These are phyloP conservation scores for Neoseiulus cucumeris DNA, from an alignment of 1,140 invertebrate genomes.

Conservation along the genomic window DNA sequence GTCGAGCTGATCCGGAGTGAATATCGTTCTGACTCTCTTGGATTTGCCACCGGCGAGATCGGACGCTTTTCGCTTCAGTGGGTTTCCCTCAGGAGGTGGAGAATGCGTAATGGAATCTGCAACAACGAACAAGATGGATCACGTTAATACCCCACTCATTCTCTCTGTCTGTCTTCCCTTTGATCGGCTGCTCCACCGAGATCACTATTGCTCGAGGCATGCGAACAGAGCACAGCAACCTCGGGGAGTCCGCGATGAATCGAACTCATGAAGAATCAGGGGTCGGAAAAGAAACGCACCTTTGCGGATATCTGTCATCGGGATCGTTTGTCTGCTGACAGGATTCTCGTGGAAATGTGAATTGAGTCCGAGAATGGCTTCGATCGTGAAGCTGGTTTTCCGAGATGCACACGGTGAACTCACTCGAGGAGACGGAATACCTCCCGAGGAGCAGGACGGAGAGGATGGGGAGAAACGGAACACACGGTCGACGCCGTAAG, in stretches of 20 bases:
- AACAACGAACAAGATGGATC: constrained; percentile 1
- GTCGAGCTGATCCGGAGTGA: constrained; percentile 78
- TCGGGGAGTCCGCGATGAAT: not conserved
- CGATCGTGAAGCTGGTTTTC: constrained; percentile 45
- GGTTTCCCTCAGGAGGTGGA: not conserved
- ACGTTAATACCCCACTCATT: not conserved
- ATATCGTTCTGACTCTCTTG: constrained; percentile 77
- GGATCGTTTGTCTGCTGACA: not conserved
- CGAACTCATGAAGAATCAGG: not conserved
- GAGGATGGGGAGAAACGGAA: not conserved
- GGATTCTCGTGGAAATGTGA: not conserved
- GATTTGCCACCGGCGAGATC: constrained; percentile 24
- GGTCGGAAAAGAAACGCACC: not conserved
- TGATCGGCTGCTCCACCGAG: not conserved
- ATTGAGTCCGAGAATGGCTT: constrained; percentile 47
- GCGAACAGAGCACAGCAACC: not conserved
- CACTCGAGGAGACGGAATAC: not conserved
- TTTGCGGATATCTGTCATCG: not conserved
- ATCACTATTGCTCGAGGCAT: not conserved
- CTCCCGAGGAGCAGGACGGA: not conserved
- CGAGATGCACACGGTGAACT: not conserved
- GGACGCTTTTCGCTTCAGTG: constrained; percentile 10
- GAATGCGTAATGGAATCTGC: not conserved
- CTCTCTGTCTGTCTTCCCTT: not conserved
- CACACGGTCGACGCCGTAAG: not conserved